Conservation (phyloP, 2,888 invertebrate genomes). For the Dasypolia templi region DNA sequence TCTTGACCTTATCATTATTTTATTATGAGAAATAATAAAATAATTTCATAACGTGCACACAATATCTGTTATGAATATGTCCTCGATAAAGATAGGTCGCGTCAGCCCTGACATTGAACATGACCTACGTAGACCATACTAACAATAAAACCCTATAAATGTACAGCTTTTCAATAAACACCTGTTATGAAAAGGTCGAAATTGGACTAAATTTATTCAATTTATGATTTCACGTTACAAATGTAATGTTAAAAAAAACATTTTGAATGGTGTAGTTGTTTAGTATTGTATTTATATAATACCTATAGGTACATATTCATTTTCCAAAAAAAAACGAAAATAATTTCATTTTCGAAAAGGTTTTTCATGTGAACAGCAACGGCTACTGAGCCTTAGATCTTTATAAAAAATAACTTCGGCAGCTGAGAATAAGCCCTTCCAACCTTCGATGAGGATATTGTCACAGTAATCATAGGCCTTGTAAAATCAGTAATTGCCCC, state of each 20-base stretch:
- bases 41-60: constrained; percentile 24
- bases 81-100: constrained; percentile 45
- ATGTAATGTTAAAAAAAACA: not conserved
- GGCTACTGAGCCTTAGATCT: no score
- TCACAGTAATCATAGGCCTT: no score
- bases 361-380: not conserved
- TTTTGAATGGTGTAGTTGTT: not conserved
- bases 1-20: constrained; percentile 14
- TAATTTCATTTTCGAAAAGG: no score
- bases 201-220: not conserved
- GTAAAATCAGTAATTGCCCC: not conserved
- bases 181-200: not conserved
- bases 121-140: constrained; percentile 8
- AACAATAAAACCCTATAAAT: not conserved
- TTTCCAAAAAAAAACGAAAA: not conserved
- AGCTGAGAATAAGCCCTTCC: not conserved
- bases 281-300: not conserved
- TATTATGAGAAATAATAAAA: constrained; percentile 15
- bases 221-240: not conserved
- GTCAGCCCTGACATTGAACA: constrained; percentile 35
- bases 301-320: not conserved
- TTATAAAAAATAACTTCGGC: not conserved
- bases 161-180: not conserved
- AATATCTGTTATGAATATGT: constrained; percentile 33
- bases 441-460: not conserved